phyloP scores from a whole-genome alignment of 2,113 vertebrate species.

The Nesospiza acunhae region DNA sequence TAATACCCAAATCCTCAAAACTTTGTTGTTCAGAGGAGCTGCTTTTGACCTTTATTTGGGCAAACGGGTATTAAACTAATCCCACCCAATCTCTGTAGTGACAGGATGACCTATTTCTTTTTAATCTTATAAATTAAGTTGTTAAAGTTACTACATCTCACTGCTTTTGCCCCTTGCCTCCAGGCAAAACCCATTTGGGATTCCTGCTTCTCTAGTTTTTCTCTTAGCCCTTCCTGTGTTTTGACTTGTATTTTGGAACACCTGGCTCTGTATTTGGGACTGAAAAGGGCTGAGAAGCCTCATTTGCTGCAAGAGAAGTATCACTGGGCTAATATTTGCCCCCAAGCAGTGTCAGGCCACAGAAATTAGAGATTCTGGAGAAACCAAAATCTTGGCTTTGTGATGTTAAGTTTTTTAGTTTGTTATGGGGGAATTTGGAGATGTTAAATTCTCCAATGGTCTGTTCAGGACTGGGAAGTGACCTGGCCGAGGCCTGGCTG shows the following conservation, averaged over 20 bases:
- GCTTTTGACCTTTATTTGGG: neutral
- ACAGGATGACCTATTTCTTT: conserved; percentile 32
- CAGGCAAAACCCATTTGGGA: conserved; percentile 28
- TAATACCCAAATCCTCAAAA: neutral
- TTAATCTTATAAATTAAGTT: conserved; percentile 19
- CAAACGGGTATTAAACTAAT: neutral
- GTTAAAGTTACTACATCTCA: conserved; percentile 19
- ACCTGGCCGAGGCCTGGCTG: neutral
- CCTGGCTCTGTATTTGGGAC: neutral
- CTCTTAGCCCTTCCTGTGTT: neutral
- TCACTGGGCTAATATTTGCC: neutral
- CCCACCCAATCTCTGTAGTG: neutral
- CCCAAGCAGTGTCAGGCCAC: neutral
- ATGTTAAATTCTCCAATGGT: neutral
- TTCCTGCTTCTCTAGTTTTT: conserved; percentile 30
- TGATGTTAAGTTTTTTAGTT: neutral
- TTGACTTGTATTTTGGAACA: conserved; percentile 34
- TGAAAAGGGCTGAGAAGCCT: neutral
- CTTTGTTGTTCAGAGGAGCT: neutral
- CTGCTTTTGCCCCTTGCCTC: neutral
- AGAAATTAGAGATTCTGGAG: neutral
- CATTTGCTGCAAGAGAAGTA: neutral
- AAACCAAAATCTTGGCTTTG: neutral
- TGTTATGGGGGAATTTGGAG: neutral
- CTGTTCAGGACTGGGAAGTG: neutral